phyloP scores from a whole-genome alignment of 64 coral and sea anemone species.

The Exaiptasia diaphana region DNA sequence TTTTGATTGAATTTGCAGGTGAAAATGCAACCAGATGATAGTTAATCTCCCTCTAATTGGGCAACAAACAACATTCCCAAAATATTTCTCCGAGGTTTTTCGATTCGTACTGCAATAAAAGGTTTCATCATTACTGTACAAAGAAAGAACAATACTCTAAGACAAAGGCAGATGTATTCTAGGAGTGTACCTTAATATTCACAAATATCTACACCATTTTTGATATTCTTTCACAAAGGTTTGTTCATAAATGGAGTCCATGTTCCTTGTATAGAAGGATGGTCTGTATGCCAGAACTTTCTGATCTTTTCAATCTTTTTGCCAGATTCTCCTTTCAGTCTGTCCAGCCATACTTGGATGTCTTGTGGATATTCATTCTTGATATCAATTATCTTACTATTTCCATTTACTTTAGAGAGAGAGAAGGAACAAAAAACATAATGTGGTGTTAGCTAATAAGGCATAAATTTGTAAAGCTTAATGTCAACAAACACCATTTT shows the following conservation, averaged over 20 bases:
- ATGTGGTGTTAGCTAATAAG: neutral
- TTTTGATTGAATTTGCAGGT: too few species aligned
- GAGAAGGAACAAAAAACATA: neutral
- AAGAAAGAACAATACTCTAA: too few species aligned
- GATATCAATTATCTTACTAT: constrained; percentile 75
- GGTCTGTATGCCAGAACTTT: constrained; percentile 82
- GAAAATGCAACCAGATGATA: too few species aligned
- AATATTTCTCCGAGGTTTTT: too few species aligned
- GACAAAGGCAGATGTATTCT: too few species aligned
- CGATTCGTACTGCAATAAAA: too few species aligned
- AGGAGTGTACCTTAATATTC: neutral
- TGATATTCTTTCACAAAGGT: constrained; percentile 20
- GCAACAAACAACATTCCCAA: too few species aligned
- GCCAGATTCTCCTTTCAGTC: constrained; percentile 80
- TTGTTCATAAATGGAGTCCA: constrained; percentile 95
- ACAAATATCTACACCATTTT: neutral
- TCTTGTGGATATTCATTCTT: constrained; percentile 72
- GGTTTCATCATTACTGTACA: too few species aligned
- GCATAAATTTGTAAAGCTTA: too few species aligned
- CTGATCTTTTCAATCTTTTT: constrained; percentile 70
- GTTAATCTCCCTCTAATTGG: too few species aligned
- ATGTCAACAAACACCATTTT: too few species aligned
- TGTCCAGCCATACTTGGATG: constrained; percentile 52
- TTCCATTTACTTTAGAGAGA: constrained; percentile 74
- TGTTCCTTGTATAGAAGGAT: constrained; percentile 93